A percentile compares a stretch with the other conserved stretches of the same genome.
phyloP scores from a whole-genome alignment of 2,113 vertebrate species.

The Atherinomorus stipes region DNA sequence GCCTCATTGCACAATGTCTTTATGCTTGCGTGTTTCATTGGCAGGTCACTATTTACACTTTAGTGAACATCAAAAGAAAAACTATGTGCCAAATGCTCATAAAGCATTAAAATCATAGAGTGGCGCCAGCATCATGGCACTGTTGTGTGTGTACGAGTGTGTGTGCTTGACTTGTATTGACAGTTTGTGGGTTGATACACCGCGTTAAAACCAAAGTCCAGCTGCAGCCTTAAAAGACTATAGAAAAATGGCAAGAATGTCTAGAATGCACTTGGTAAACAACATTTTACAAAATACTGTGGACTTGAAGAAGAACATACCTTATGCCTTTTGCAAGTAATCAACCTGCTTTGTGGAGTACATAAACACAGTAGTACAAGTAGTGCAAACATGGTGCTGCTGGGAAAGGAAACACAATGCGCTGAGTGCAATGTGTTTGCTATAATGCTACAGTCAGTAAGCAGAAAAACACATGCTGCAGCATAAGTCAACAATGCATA shows the following conservation, averaged over 20 bases:
- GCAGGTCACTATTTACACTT: constrained; percentile 42
- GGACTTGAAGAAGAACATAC: constrained; percentile 47
- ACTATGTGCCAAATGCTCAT: constrained; percentile 20
- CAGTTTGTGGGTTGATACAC: constrained; percentile 4
- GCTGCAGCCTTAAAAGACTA: background rate
- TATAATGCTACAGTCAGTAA: constrained; percentile 45
- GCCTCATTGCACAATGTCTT: constrained; percentile 35
- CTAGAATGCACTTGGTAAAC: constrained; percentile 53
- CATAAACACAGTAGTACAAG: constrained; percentile 36
- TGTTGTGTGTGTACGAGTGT: background rate
- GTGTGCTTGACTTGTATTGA: background rate
- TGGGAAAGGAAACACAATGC: constrained; percentile 49
- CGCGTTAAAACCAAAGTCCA: constrained; percentile 12
- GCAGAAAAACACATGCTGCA: constrained; percentile 73
- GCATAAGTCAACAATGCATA: constrained; percentile 70
- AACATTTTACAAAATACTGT: constrained; percentile 37
- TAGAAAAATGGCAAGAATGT: constrained; percentile 56
- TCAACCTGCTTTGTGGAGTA: constrained; percentile 28
- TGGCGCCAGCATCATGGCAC: background rate
- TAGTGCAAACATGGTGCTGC: constrained; percentile 22
- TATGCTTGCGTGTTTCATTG: constrained; percentile 29
- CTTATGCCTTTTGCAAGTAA: constrained; percentile 30
- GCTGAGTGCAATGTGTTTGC: constrained; percentile 31
- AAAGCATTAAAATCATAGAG: constrained; percentile 30
- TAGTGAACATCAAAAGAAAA: constrained; percentile 46